Percentiles rank a stretch among this genome's conserved stretches.
These are phyloP conservation scores for Strigamia maritima DNA, from an alignment of 2,888 invertebrate species.

Conservation along the genomic window DNA sequence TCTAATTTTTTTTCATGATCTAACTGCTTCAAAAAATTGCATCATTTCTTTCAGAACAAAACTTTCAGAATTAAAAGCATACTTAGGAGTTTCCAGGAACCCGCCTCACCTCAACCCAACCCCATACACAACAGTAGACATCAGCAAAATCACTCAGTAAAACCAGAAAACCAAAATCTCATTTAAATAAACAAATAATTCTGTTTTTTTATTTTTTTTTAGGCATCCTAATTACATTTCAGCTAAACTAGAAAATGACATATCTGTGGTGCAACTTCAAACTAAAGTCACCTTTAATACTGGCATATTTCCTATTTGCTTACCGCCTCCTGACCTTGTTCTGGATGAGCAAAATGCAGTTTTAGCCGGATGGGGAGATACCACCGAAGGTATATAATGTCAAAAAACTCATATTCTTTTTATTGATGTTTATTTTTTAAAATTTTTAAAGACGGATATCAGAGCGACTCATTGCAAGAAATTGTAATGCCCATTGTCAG, in stretches of 20 bases:
- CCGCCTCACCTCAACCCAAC: not conserved
- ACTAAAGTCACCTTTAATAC: not conserved
- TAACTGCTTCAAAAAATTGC: too few species aligned
- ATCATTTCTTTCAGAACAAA: not conserved
- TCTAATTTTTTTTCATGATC: not conserved
- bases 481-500: not conserved
- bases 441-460: constrained; percentile 21
- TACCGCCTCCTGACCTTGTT: constrained; percentile 23
- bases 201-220: not conserved
- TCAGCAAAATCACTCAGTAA: constrained; percentile 8
- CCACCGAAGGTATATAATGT: constrained; percentile 6
- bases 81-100: not conserved
- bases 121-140: not conserved
- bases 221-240: constrained; percentile 5
- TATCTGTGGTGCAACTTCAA: not conserved
- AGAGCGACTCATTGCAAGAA: not conserved
- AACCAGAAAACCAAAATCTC: not conserved
- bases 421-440: not conserved
- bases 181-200: not conserved
- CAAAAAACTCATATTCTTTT: not conserved
- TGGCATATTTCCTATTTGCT: constrained; percentile 1
- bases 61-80: not conserved
- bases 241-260: constrained; percentile 24
- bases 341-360: constrained; percentile 31
- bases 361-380: constrained; percentile 33